Conservation (phyloP, 2,113 vertebrate genomes). For the Todiramphus chloris region DNA sequence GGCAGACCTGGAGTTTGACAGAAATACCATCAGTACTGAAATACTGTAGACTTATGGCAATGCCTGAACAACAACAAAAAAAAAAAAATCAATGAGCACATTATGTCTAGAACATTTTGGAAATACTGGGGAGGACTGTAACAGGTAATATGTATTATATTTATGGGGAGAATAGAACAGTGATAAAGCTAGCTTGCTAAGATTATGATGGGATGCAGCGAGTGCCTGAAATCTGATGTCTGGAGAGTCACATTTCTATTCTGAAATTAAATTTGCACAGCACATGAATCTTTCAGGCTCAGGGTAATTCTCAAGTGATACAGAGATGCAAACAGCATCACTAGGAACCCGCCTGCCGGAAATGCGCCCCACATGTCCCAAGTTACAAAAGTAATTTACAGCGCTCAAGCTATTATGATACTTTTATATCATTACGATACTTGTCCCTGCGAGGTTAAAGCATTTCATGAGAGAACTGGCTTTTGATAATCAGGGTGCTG, state of each 20-base stretch:
- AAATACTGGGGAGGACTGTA: background rate
- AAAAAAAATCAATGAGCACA: background rate
- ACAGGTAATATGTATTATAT: background rate
- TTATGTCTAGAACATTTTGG: background rate
- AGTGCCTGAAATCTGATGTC: background rate
- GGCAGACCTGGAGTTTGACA: background rate
- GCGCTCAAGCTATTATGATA: background rate
- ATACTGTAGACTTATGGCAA: background rate
- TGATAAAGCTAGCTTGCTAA: background rate
- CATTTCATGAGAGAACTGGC: background rate
- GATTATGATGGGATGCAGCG: background rate
- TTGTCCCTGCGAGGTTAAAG: background rate
- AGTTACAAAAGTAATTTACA: conserved; percentile 21
- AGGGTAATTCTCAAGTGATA: conserved; percentile 7
- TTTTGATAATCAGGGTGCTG: conserved; percentile 3
- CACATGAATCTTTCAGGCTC: conserved; percentile 7
- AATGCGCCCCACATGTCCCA: background rate
- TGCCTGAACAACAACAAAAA: background rate
- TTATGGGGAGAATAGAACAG: background rate
- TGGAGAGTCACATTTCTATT: background rate
- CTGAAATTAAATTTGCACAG: conserved; percentile 27
- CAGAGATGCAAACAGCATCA: background rate
- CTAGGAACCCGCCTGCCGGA: background rate
- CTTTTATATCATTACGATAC: background rate
- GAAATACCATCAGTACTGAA: background rate